phyloP scores from a whole-genome alignment of 1,140 invertebrate species.

The Halictus rubicundus region DNA sequence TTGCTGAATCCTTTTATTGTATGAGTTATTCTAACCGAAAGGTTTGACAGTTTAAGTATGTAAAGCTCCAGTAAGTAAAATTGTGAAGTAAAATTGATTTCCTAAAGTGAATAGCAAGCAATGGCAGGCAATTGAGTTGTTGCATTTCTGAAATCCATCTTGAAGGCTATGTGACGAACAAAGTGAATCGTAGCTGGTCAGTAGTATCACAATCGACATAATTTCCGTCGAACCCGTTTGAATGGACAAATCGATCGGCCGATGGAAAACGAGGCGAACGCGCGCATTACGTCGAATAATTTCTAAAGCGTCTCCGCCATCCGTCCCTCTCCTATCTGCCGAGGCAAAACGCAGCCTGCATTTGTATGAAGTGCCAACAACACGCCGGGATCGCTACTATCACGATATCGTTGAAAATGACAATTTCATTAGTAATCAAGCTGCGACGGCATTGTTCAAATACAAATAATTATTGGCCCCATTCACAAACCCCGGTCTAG shows the following conservation, averaged over 20 bases:
- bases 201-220: neutral
- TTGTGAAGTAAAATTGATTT: too few relatives aligned
- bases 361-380: slow-evolving; percentile 48
- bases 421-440: slow-evolving; percentile 75
- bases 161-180: too few relatives aligned
- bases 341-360: slow-evolving; percentile 45
- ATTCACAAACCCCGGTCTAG: slow-evolving; percentile 4
- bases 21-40: too few relatives aligned
- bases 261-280: slow-evolving; percentile 39
- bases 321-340: neutral
- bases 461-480: slow-evolving; percentile 67
- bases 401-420: slow-evolving; percentile 66
- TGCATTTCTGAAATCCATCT: too few relatives aligned
- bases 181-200: too few relatives aligned
- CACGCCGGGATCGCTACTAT: slow-evolving; percentile 28
- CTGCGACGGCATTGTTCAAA: slow-evolving; percentile 62
- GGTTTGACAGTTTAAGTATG: too few relatives aligned
- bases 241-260: slow-evolving; percentile 4
- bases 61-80: too few relatives aligned
- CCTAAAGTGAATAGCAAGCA: too few relatives aligned
- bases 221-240: slow-evolving; percentile 23
- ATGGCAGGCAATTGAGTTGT: too few relatives aligned
- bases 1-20: too few relatives aligned
- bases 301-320: neutral
- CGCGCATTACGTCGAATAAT: slow-evolving; percentile 54